These are phyloP conservation scores for Drosophila serrata DNA, from an alignment of 1,140 invertebrate genomes.

Conservation along the genomic window DNA sequence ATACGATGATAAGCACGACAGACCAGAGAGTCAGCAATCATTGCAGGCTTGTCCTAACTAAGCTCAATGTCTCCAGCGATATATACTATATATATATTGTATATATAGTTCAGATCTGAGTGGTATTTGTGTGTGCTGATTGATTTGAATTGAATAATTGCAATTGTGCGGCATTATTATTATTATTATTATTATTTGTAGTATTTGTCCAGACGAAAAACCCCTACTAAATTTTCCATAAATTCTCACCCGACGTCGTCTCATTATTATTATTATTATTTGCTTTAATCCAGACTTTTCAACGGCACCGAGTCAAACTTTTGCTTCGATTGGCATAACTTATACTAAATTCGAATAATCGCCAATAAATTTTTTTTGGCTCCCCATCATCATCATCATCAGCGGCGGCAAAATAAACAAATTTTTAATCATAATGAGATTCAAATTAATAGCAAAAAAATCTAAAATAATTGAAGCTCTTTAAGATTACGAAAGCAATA, in stretches of 20 bases:
- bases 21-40: conserved; percentile 64
- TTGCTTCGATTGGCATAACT: conserved; percentile 68
- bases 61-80: conserved; percentile 73
- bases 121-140: conserved; percentile 64
- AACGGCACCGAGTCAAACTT: conserved; percentile 32
- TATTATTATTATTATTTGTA: conserved; percentile 36
- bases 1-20: conserved; percentile 40
- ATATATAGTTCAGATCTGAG: neutral
- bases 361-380: conserved; percentile 47
- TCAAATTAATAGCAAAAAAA: conserved; percentile 41
- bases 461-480: conserved; percentile 41
- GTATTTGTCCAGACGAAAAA: conserved; percentile 12
- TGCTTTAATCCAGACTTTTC: neutral
- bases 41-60: conserved; percentile 73
- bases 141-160: conserved; percentile 85
- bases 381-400: conserved; percentile 4
- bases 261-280: conserved; percentile 11
- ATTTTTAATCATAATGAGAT: conserved; percentile 35
- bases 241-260: conserved; percentile 42
- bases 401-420: conserved; percentile 15
- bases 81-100: neutral
- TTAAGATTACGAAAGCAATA: conserved; percentile 26
- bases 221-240: conserved; percentile 1
- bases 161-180: conserved; percentile 63
- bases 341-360: conserved; percentile 73